Conservation (phyloP, 2,888 invertebrate species). For the Lithosia quadra region DNA sequence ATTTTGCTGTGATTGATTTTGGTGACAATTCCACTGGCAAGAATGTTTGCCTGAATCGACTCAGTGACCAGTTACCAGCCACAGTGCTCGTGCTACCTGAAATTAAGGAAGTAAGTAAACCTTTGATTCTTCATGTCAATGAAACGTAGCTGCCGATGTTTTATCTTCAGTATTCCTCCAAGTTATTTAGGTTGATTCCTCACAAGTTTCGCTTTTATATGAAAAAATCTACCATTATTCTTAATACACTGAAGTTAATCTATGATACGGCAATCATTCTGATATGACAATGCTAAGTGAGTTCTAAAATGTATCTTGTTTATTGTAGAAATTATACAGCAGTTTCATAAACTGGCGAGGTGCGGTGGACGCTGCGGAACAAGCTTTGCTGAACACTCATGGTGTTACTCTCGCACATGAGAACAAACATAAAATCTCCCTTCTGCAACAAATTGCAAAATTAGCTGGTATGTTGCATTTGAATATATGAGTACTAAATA, state of each 20-base stretch:
- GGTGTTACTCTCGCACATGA: slow-evolving; percentile 27
- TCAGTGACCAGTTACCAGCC: slow-evolving; percentile 36
- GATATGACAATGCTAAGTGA: background rate
- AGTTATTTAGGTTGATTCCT: too few species aligned
- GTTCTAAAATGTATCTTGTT: background rate
- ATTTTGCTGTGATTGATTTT: slow-evolving; percentile 45
- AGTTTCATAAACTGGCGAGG: background rate
- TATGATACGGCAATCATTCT: too few species aligned
- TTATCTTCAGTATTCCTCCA: too few species aligned
- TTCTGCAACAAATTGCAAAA: slow-evolving; percentile 43
- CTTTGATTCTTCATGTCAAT: background rate
- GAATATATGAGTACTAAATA: background rate
- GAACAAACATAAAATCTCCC: slow-evolving; percentile 14
- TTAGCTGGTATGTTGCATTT: slow-evolving; percentile 42
- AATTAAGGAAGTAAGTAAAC: slow-evolving; percentile 13
- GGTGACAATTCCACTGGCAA: slow-evolving; percentile 15
- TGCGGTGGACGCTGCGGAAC: slow-evolving; percentile 36
- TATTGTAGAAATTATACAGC: background rate
- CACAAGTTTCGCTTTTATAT: too few species aligned
- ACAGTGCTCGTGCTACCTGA: slow-evolving; percentile 25
- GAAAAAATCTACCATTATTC: too few species aligned
- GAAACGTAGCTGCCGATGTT: too few species aligned
- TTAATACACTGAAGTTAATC: too few species aligned
- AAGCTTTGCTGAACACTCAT: slow-evolving; percentile 36
- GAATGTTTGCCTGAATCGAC: slow-evolving; percentile 1